Evolutionary conservation across 2,113 vertebrate genomes (phyloP).

Genomic region (Coptodon bakossiorum): DNA sequence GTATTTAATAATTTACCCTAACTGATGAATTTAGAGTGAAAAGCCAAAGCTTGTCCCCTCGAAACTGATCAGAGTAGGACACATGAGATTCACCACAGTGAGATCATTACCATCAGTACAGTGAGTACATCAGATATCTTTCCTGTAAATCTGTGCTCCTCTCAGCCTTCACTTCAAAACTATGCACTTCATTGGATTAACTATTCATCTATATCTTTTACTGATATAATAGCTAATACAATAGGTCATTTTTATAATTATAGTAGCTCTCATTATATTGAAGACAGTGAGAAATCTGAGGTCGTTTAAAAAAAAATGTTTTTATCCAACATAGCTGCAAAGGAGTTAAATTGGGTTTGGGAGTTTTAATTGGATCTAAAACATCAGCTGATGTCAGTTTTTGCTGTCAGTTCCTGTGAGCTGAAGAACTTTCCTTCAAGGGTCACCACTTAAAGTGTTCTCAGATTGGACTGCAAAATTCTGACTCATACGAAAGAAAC

Average conservation of each 20-base stretch:
- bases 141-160: background rate
- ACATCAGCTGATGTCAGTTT: background rate
- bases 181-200: background rate
- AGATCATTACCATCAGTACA: background rate
- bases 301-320: background rate
- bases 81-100: background rate
- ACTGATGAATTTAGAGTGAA: background rate
- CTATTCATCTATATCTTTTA: background rate
- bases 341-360: background rate
- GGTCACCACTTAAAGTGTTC: background rate
- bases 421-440: background rate
- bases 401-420: background rate
- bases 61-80: background rate
- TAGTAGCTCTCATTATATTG: background rate
- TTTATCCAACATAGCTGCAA: background rate
- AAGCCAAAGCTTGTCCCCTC: background rate
- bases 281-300: background rate
- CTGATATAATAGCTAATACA: background rate
- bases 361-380: background rate
- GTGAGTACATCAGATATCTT: background rate
- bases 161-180: background rate
- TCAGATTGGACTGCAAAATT: background rate
- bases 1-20: background rate
- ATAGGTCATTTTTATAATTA: background rate
- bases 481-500: background rate